Evolutionary conservation across 2,797 vertebrate species (phyloP).

Genomic region (Craterocephalus amniculus): DNA sequence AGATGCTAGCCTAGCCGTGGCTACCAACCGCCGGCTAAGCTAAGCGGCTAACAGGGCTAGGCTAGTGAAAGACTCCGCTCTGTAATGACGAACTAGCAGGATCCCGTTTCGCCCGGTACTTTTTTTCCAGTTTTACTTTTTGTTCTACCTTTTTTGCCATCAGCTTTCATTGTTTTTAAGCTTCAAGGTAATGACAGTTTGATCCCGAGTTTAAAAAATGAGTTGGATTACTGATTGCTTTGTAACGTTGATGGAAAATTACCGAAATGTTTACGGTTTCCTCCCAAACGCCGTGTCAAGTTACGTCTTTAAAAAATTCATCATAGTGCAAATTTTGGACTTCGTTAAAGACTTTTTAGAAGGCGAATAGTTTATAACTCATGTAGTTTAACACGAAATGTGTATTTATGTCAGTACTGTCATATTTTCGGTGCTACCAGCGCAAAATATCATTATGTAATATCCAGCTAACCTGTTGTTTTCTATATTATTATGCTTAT

Average conservation of each 20-base stretch:
- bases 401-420: no score
- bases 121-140: neutral
- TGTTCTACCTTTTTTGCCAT: neutral
- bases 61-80: slow-evolving; percentile 1
- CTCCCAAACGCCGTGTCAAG: neutral
- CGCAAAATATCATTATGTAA: slow-evolving; percentile 33
- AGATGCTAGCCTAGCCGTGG: slow-evolving; percentile 31
- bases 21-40: slow-evolving; percentile 26
- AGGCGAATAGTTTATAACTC: neutral
- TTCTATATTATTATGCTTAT: neutral
- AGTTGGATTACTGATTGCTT: no score
- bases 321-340: no score
- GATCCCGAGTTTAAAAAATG: neutral
- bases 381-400: no score
- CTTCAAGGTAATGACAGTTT: neutral
- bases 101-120: neutral
- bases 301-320: no score
- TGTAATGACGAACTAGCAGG: neutral
- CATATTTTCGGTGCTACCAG: neutral
- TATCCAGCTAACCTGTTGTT: neutral
- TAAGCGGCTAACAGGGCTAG: slow-evolving; percentile 23
- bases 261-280: neutral
- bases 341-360: no score
- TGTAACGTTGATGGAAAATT: slow-evolving; percentile 6
- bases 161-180: neutral